Conservation (phyloP, 1,140 invertebrate species). For the Tigriopus japonicus region DNA sequence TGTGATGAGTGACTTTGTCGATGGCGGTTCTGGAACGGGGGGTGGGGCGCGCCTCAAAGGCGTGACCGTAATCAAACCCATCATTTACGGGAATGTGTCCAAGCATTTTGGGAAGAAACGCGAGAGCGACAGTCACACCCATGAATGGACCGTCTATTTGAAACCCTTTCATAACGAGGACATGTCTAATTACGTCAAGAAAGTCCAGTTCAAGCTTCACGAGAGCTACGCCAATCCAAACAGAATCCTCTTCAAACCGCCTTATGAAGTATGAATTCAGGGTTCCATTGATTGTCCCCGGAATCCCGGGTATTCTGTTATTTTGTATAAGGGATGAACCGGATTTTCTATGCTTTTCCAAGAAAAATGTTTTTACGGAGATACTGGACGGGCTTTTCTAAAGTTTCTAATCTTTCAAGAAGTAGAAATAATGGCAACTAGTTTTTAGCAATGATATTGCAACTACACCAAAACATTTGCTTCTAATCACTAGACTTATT, state of each 20-base stretch:
- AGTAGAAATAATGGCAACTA: too few species aligned
- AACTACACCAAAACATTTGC: too few species aligned
- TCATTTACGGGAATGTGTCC: slow-evolving; percentile 91
- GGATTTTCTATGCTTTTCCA: too few species aligned
- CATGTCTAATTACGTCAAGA: slow-evolving; percentile 85
- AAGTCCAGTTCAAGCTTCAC: slow-evolving; percentile 39
- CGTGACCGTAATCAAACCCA: slow-evolving; percentile 75
- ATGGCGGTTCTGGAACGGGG: neutral
- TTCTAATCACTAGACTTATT: too few species aligned
- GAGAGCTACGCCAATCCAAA: slow-evolving; percentile 75
- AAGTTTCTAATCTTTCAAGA: too few species aligned
- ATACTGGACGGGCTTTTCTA: too few species aligned
- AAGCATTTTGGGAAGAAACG: slow-evolving; percentile 89
- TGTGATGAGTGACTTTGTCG: neutral
- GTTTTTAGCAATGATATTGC: too few species aligned
- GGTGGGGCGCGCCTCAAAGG: slow-evolving; percentile 38
- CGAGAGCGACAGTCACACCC: slow-evolving; percentile 96
- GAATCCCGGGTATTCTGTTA: too few species aligned
- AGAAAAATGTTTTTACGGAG: too few species aligned
- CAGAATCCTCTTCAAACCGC: slow-evolving; percentile 75
- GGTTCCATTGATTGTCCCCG: too few species aligned
- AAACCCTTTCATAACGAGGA: slow-evolving; percentile 86
- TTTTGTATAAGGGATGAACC: too few species aligned
- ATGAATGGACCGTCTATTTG: slow-evolving; percentile 95
- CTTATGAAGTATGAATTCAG: slow-evolving; percentile 57